Base-by-base conservation (phyloP, 1,140 invertebrate species). In the Pectinophora gossypiella region DNA sequence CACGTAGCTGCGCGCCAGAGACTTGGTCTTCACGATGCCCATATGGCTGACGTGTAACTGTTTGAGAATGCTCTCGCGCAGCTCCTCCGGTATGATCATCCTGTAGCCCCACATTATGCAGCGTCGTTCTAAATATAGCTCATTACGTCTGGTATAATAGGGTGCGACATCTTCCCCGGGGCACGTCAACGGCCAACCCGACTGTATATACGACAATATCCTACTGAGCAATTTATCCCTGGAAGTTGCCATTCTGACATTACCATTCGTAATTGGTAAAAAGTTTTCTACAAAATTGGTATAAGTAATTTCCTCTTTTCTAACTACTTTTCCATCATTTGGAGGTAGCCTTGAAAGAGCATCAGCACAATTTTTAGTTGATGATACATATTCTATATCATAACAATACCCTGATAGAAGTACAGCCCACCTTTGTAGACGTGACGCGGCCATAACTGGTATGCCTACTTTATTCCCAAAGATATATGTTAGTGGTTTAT, bases 401-500 rank as follows among this genome's bases (percentile, higher is more conserved):
- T 77, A 88, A 48, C 78, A 49, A 59, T 72, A 87, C 1, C 59
- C 68, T 1, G 57, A 53, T 35, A 88, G 60, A 35, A 75, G 61
- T 16, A 82, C 53, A 10, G 71, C 67, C 64, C 70, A 88, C 19
- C 72, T 54, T 38, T 76, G 72, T 12, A 88, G 15, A 38, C 83
- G 38, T 27, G 21, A 62, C 12, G 78, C 65, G 10, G 72, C 56
- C 54, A 79, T 65, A 46, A 61, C 48, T 5, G 72, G 76, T 15
- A 86, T 49, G 1, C 55, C 66, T 44, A 69, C 63, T 46, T 80
- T 65, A 38, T 68, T 19, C 20, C 77, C 67, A 36, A 87, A 85
- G 45, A 88, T 78, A 10, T 44, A 48, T 5, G 77, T 51, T 20
- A 90, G 59, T 0, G 89, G 82, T 51, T 84, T 72, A 55, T 89